Base-by-base conservation (phyloP, 2,113 vertebrate species). In the Percina caprodes region DNA sequence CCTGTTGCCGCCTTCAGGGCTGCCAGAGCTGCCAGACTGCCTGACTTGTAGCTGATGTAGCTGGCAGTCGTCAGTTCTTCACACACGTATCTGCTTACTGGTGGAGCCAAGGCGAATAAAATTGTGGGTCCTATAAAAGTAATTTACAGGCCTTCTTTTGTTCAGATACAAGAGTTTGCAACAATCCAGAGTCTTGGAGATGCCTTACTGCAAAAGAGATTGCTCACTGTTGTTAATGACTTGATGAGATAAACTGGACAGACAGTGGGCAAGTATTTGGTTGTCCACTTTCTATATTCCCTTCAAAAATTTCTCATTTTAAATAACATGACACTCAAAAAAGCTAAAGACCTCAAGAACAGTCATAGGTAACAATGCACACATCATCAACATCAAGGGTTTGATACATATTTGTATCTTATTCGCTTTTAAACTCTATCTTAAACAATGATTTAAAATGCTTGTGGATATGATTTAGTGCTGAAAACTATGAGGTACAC, bases 31-130 rank as follows among this genome's bases (percentile, higher is more conserved):
- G 62, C 62, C 39, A 65, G 46, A 49, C 70, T 54, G 18, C 58
- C 72, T 77, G 66, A 84, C 77, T 74, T 69, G 73, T 69, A 26
- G 85, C 74, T 58, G 48, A 77, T 79, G 82, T 46, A 69, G 71
- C 68, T 74, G 85, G 77, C 69, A 72, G 49, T 62, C 54, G 77
- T 11, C 30, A 33, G 62, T 26, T 70, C 69, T 58, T 77, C 45
- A 63, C 39, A 18, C 52, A 63, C 72, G 49, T 66, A 79, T 70
- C 55, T 85, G 72, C 46, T 26, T 23, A 60, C 68, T 48, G 59
- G 13, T 10, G n/a, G 26, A 79, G 79, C 74, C 74, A 82, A 21
- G 54, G 70, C 56, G 11, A 62, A 46, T 49, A 56, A 55, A 70
- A 33, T 42, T 83, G 26, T 23, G 42, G 35, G 0, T 49, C 21